phyloP scores from a whole-genome alignment of 1,140 invertebrate species.

The Zelostemma sp. region DNA sequence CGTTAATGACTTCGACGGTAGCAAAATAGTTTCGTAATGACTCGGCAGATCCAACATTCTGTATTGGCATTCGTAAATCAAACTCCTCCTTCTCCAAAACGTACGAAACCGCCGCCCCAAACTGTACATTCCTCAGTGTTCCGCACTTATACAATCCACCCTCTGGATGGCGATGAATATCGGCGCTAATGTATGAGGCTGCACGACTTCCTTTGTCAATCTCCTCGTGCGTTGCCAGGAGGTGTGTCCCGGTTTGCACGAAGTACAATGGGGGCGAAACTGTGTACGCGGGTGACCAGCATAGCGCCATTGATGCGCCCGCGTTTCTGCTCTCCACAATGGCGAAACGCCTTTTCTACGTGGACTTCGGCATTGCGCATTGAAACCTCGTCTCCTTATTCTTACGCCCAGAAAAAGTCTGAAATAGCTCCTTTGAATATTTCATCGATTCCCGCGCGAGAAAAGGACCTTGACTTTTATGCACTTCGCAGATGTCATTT shows the following conservation, averaged over 20 bases:
- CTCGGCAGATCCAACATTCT: no score
- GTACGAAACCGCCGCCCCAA: conserved; percentile 28
- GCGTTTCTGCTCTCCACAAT: conserved; percentile 10
- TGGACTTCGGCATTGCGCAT: background rate
- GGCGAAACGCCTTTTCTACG: conserved; percentile 31
- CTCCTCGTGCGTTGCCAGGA: conserved; percentile 20
- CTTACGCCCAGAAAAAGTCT: background rate
- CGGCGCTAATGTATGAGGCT: conserved; percentile 36
- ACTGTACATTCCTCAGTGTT: conserved; percentile 18
- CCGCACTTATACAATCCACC: conserved; percentile 12
- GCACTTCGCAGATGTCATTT: no score
- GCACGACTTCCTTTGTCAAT: conserved; percentile 31
- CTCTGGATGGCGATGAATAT: conserved; percentile 31
- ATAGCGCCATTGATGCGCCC: conserved; percentile 13
- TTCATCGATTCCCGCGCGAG: no score
- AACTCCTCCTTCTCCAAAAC: conserved; percentile 1
- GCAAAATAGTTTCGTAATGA: no score
- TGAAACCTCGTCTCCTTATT: conserved; percentile 2
- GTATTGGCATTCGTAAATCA: background rate
- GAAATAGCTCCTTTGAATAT: background rate
- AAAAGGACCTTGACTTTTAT: no score
- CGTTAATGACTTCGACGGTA: no score
- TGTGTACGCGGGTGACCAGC: conserved; percentile 23
- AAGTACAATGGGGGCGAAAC: conserved; percentile 38
- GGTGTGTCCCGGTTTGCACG: conserved; percentile 44